Percentiles rank a stretch among this genome's conserved stretches.
These are phyloP conservation scores for Cryptomyrus ogoouensis DNA, from an alignment of 2,113 vertebrate species.

Conservation along the genomic window DNA sequence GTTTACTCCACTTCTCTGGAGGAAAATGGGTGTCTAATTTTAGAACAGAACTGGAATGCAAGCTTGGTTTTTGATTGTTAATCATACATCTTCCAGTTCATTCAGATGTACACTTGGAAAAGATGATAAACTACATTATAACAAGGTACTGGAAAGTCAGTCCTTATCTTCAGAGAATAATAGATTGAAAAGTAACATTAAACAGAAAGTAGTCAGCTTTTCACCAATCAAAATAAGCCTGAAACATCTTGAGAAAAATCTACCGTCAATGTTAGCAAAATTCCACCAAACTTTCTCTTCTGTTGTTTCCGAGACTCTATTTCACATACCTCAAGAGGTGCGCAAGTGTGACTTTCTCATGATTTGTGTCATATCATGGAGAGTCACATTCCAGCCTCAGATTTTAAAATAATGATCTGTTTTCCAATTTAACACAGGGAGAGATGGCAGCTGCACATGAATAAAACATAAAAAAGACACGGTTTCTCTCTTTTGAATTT, in stretches of 20 bases:
- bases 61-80: not conserved
- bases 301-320: constrained; percentile 23
- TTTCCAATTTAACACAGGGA: constrained; percentile 61
- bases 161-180: not conserved
- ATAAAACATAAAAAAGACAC: constrained; percentile 59
- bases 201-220: not conserved
- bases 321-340: constrained; percentile 50
- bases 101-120: not conserved
- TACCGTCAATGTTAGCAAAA: not conserved
- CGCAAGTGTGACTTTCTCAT: constrained; percentile 61
- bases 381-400: constrained; percentile 54
- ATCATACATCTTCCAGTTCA: not conserved
- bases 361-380: constrained; percentile 63
- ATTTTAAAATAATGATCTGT: constrained; percentile 70
- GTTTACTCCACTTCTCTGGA: not conserved
- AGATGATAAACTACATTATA: not conserved
- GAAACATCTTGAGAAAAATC: not conserved
- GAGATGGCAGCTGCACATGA: constrained; percentile 57
- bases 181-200: not conserved
- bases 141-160: not conserved
- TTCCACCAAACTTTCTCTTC: not conserved
- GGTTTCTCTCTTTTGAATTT: constrained; percentile 35
- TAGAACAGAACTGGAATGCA: not conserved
- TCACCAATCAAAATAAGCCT: not conserved
- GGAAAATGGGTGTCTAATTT: not conserved